Conservation (phyloP, 2,888 invertebrate genomes). For the Fabriciana adippe region DNA sequence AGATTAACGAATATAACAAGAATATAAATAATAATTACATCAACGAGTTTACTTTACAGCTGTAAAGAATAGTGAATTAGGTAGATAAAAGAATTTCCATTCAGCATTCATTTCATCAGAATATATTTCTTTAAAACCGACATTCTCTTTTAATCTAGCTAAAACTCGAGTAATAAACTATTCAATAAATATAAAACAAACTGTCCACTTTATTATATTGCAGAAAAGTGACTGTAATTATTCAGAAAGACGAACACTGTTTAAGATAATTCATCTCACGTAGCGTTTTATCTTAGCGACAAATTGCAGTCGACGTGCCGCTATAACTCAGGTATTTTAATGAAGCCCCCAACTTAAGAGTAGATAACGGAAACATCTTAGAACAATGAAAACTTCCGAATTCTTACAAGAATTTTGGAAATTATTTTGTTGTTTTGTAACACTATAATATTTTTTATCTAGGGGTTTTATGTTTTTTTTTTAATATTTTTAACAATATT, state of each 20-base stretch:
- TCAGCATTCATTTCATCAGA: too few relatives aligned
- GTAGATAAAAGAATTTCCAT: too few relatives aligned
- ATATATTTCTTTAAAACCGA: too few relatives aligned
- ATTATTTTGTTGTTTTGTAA: background rate
- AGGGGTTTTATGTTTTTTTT: background rate
- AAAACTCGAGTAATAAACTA: slow-evolving; percentile 4
- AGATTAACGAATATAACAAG: too few relatives aligned
- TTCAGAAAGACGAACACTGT: slow-evolving; percentile 71
- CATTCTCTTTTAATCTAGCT: background rate
- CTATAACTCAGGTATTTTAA: slow-evolving; percentile 62
- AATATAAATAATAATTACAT: too few relatives aligned
- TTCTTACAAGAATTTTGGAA: slow-evolving; percentile 19
- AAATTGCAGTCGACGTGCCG: slow-evolving; percentile 67
- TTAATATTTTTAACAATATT: too few relatives aligned
- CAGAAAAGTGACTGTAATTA: slow-evolving; percentile 62
- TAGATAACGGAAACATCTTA: slow-evolving; percentile 39
- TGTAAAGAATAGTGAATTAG: too few relatives aligned
- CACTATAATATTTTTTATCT: slow-evolving; percentile 2
- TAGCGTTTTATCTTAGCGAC: slow-evolving; percentile 73
- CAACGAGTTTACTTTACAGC: too few relatives aligned
- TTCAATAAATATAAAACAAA: slow-evolving; percentile 23
- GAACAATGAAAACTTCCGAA: slow-evolving; percentile 32
- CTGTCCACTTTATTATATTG: slow-evolving; percentile 46
- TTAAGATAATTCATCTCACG: slow-evolving; percentile 74
- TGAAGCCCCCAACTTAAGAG: slow-evolving; percentile 39